These are phyloP conservation scores for Typhlomys cinereus DNA, from an alignment of 2,113 vertebrate species.

Conservation along the genomic window DNA sequence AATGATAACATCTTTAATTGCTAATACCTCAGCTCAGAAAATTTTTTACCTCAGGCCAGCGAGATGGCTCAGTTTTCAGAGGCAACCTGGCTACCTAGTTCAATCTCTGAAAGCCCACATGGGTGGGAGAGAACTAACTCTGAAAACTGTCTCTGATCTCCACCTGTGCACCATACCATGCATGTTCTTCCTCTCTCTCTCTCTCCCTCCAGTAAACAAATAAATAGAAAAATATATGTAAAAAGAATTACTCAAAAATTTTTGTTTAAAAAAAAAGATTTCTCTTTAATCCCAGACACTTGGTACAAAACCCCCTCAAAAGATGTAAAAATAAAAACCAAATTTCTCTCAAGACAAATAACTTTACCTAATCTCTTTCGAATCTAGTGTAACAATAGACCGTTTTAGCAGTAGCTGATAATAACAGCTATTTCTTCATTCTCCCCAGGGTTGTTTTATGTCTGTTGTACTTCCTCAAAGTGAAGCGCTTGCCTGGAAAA, in stretches of 20 bases:
- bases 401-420: not conserved
- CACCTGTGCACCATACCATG: too few relatives aligned
- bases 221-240: too few relatives aligned
- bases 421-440: not conserved
- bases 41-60: not conserved
- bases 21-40: not conserved
- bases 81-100: too few relatives aligned
- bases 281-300: not conserved
- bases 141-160: too few relatives aligned
- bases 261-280: too few relatives aligned
- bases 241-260: too few relatives aligned
- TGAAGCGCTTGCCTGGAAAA: not conserved
- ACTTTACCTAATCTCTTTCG: not conserved
- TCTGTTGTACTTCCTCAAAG: conserved; percentile 17
- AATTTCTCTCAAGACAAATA: conserved; percentile 5
- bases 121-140: too few relatives aligned
- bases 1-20: not conserved
- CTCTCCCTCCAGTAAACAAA: too few relatives aligned
- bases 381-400: not conserved
- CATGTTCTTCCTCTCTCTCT: too few relatives aligned
- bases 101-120: too few relatives aligned
- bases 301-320: not conserved
- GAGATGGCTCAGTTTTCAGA: too few relatives aligned
- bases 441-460: not conserved
- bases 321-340: not conserved